phyloP scores from a whole-genome alignment of 2,888 invertebrate species.

The Tinea semifulvella region DNA sequence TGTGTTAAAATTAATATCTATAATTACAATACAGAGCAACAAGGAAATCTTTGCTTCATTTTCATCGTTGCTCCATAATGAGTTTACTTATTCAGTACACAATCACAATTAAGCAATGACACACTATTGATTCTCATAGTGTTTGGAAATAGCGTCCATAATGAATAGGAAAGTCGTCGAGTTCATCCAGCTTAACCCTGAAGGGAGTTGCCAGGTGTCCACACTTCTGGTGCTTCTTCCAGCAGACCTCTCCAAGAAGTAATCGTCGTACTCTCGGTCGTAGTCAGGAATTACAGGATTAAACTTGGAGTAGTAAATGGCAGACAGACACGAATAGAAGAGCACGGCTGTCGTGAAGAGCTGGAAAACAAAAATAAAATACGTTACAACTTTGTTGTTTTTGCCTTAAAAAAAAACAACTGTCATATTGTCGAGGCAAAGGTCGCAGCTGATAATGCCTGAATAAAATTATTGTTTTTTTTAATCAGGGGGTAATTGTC shows the following conservation, averaged over 20 bases:
- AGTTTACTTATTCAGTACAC: neutral
- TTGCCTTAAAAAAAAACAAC: too few relatives aligned
- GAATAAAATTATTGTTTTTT: too few relatives aligned
- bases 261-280: conserved; percentile 77
- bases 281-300: conserved; percentile 84
- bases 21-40: conserved; percentile 12
- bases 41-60: conserved; percentile 2
- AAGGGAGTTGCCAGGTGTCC: conserved; percentile 41
- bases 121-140: conserved; percentile 29
- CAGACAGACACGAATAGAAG: conserved; percentile 86
- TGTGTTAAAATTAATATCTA: neutral
- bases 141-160: conserved; percentile 61
- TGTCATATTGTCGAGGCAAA: too few relatives aligned
- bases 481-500: too few relatives aligned
- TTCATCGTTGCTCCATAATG: conserved; percentile 10
- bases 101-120: too few relatives aligned
- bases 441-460: too few relatives aligned
- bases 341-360: conserved; percentile 81
- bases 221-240: conserved; percentile 54
- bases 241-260: conserved; percentile 74
- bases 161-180: conserved; percentile 73
- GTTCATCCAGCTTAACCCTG: conserved; percentile 64
- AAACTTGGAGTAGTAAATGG: conserved; percentile 88
- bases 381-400: too few relatives aligned
- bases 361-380: conserved; percentile 61